These are phyloP conservation scores for Catharus ustulatus DNA, from an alignment of 2,797 vertebrate genomes.

Conservation along the genomic window DNA sequence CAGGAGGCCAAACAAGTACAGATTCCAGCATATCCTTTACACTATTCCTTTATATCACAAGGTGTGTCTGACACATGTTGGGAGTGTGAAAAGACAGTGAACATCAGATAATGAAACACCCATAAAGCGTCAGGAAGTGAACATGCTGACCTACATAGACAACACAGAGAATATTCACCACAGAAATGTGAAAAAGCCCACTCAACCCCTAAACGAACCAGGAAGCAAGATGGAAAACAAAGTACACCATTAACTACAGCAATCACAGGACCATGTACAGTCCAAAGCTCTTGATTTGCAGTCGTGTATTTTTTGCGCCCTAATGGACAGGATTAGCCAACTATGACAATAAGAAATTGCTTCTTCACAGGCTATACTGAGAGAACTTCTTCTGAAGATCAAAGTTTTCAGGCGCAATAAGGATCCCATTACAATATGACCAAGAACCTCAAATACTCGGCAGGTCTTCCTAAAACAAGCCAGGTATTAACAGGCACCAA, in stretches of 20 bases:
- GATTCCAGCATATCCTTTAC: not conserved
- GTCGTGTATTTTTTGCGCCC: not conserved
- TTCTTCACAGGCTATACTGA: not conserved
- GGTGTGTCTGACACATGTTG: not conserved
- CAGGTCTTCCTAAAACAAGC: not conserved
- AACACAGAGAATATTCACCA: not conserved
- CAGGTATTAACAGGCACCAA: not conserved
- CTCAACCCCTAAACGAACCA: not conserved
- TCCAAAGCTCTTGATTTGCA: not conserved
- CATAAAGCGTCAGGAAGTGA: not conserved
- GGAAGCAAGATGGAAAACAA: not conserved
- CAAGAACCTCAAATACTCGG: not conserved
- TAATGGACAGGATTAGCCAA: not conserved
- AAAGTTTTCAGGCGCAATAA: not conserved
- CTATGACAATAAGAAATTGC: not conserved
- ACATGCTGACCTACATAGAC: rapidly evolving
- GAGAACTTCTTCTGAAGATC: not conserved
- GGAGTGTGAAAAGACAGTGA: not conserved
- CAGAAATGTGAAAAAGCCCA: not conserved
- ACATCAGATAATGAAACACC: conserved; percentile 16
- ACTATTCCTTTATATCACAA: not conserved
- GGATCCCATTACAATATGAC: not conserved
- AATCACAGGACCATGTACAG: not conserved
- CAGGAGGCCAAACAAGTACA: not conserved
- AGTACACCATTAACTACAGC: not conserved